Base-by-base conservation (phyloP, 37 sponge, comb jelly and placozoan species). In the Ephydatia muelleri region DNA sequence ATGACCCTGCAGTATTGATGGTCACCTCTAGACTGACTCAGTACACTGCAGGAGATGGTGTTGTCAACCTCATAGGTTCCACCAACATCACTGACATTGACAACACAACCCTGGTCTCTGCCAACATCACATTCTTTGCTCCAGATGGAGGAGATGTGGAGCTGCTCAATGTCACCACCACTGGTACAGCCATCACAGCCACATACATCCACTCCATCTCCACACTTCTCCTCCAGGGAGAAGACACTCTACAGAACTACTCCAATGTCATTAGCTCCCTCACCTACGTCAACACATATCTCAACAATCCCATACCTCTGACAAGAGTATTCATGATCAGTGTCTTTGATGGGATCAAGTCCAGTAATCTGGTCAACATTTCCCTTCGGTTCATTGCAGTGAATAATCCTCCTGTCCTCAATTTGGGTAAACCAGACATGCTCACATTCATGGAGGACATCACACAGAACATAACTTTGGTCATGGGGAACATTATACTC, bases 361-460 rank as follows among this genome's bases (percentile, higher is more conserved):
- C 27, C 67, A 83, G 84, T 79, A 30, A 28, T 3, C 72, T 67
- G 5, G 76, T 49, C 23, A 47, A 71, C 26, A 78, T 73, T 25
- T 40, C 38, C 27, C 19, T 92, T 22, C 78, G 72, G 67, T 85
- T 92, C 49, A 38, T 35, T 66, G 82, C 82, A 34, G 82, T 92
- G 38, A 92, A 92, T 88, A 83, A 88, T 80, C 33, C 77, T n/a
- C 93, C 93, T 25, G 77, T 88, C 5, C 34, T 92, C 28, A 73
- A 82, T 43, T 75, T 88, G 22, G 83, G 80, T 70, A 87, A 84
- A 14, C 57, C 49, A 13, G 38, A 57, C 57, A 57, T 57, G 1
- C 28, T 39, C 4, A 67, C 14, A 23, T 92, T 92, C 81, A 43
- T 71, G 27, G 93, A 92, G 82, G 92, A 87, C 49, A n/a, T 31